These are phyloP conservation scores for Chloroceryle amazona DNA, from an alignment of 2,797 vertebrate species.

Conservation along the genomic window DNA sequence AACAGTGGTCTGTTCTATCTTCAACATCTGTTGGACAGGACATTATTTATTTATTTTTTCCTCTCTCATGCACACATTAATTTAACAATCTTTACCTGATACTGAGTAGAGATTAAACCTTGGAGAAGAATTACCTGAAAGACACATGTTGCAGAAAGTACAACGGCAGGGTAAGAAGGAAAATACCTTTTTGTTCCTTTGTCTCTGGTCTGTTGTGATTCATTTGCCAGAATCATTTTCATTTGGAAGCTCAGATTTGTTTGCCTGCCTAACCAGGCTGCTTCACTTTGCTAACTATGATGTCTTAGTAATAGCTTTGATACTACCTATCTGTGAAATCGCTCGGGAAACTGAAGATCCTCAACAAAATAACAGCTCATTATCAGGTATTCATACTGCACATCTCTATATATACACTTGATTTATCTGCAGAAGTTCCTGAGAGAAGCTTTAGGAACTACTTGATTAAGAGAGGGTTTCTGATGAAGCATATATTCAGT, in stretches of 20 bases:
- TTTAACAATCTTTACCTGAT: not conserved
- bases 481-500: not conserved
- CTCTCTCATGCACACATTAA: fast-evolving
- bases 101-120: not conserved
- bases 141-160: fast-evolving
- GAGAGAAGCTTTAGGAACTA: not conserved
- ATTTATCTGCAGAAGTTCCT: not conserved
- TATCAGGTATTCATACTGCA: not conserved
- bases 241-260: not conserved
- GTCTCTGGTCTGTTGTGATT: not conserved
- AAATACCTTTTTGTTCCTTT: not conserved
- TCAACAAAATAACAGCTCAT: not conserved
- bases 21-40: fast-evolving
- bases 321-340: not conserved
- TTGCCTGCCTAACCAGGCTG: not conserved
- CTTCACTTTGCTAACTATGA: not conserved
- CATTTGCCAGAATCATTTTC: fast-evolving
- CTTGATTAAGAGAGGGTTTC: not conserved
- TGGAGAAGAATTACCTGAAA: not conserved
- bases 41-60: not conserved
- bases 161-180: not conserved
- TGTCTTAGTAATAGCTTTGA: not conserved
- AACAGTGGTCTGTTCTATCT: fast-evolving
- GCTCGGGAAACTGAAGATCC: not conserved
- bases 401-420: not conserved